Evolutionary conservation across 2,888 invertebrate species (phyloP).

Genomic region (Crepidodera aurea): DNA sequence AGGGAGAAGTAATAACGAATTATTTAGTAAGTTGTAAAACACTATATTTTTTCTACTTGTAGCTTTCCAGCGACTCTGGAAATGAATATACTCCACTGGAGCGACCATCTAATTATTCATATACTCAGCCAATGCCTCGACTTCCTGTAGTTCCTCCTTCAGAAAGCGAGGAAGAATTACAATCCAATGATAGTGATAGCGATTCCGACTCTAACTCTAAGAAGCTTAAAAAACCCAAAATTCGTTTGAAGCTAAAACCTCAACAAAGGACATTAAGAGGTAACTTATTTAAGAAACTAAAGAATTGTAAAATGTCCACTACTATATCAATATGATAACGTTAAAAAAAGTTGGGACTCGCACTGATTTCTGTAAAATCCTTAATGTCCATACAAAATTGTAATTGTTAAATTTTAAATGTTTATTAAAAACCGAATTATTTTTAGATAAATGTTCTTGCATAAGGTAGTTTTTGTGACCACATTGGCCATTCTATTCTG

Average conservation of each 20-base stretch:
- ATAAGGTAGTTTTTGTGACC: no score
- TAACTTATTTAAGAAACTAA: background rate
- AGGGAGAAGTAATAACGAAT: slow-evolving; percentile 44
- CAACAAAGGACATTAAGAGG: slow-evolving; percentile 61
- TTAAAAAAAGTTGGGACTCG: no score
- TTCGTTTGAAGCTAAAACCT: slow-evolving; percentile 61
- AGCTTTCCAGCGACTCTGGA: slow-evolving; percentile 53
- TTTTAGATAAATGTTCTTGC: no score
- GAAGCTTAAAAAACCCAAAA: slow-evolving; percentile 66
- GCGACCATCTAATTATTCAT: slow-evolving; percentile 63
- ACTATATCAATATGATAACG: no score
- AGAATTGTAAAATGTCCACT: no score
- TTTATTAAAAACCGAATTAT: no score
- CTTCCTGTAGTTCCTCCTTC: slow-evolving; percentile 62
- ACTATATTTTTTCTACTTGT: slow-evolving; percentile 33
- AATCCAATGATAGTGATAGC: slow-evolving; percentile 67
- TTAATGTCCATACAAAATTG: background rate
- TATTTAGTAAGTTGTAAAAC: background rate
- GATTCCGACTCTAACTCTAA: slow-evolving; percentile 66
- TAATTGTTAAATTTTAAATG: no score
- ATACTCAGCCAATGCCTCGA: slow-evolving; percentile 45
- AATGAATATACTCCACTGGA: slow-evolving; percentile 67
- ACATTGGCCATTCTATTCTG: no score
- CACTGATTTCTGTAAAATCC: no score
- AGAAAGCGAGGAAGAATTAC: slow-evolving; percentile 54